Base-by-base conservation (phyloP, 92 coral and sea anemone genomes). In the Paramuricea clavata region DNA sequence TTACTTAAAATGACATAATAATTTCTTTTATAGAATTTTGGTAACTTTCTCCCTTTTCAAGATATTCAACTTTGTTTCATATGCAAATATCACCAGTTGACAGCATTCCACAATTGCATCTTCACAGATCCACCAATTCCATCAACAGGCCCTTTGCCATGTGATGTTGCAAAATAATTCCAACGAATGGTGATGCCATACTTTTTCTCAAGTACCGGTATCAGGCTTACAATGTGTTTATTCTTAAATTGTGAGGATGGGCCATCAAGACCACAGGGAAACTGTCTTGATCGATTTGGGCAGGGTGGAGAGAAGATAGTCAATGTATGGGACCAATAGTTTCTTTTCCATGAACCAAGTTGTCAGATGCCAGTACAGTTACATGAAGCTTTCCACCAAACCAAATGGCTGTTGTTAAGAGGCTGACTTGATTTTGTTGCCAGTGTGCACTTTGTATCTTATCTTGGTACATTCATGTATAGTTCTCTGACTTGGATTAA, bases 221-320 rank as follows among this genome's bases (percentile, higher is more conserved):
- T 85, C 21, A 74, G 61, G 43, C 67, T 39, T 43, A 77, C 77
- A 42, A 83, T 73, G 65, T 64, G 71, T 72, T 73, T 71, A 81
- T 74, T 85, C 69, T 85, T 85, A 62, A 85, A 85, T 73, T 85
- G 83, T 41, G 89, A 85, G 30, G 84, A 85, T 36, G 89, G 89
- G 57, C 89, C 83, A 75, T 85, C 89, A 56, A n/a, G 83, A 85
- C 88, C 88, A 75, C 41, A 62, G 41, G 79, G 89, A 85, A 81
- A 85, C 67, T 60, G 89, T 85, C 71, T 85, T 85, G 65, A 76
- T 73, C 33, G 83, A 52, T 72, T 57, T 43, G 41, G 89, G 89
- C 47, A 85, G 60, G 67, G 83, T 85, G 68, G 67, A 35, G 10
- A 85, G 83, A 69, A 85, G 89, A 76, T 85, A 61, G 83, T 76